Conservation (phyloP, 2,113 vertebrate genomes). For the Campylorhamphus procurvoides region DNA sequence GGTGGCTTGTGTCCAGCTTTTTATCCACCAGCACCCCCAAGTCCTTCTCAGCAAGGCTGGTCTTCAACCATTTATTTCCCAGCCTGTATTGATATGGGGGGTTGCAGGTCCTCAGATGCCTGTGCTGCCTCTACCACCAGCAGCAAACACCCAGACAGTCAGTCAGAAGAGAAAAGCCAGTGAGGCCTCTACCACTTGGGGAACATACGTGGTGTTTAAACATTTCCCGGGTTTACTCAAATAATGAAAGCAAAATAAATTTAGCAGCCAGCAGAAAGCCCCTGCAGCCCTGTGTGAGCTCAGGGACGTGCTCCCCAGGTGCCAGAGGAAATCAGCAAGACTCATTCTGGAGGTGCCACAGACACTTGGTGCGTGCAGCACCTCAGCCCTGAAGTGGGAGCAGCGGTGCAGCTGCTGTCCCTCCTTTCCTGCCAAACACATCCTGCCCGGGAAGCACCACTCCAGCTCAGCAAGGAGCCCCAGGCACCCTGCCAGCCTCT, state of each 20-base stretch:
- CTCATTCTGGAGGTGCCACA: neutral
- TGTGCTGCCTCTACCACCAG: neutral
- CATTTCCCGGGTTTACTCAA: slow-evolving; percentile 76
- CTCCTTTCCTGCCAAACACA: neutral
- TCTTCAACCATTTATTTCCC: neutral
- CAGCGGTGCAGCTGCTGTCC: neutral
- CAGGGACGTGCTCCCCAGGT: neutral
- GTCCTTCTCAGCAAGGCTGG: neutral
- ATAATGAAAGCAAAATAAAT: slow-evolving; percentile 57
- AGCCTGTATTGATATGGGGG: neutral
- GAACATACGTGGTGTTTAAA: slow-evolving; percentile 52
- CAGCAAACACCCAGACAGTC: neutral
- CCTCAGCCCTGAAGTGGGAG: neutral
- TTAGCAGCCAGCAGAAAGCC: slow-evolving; percentile 71
- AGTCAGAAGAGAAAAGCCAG: neutral
- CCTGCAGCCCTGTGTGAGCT: slow-evolving; percentile 22
- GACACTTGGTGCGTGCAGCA: neutral
- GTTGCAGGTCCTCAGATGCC: neutral
- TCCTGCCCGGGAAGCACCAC: neutral
- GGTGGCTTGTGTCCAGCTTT: neutral
- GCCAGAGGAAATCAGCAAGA: neutral
- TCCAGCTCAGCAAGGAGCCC: neutral
- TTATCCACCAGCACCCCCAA: neutral
- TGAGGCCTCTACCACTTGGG: neutral
- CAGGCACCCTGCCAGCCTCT: neutral